Percentiles rank a stretch among this genome's conserved stretches.
These are phyloP conservation scores for Vespertilio murinus DNA, from an alignment of 2,797 vertebrate species.

Conservation along the genomic window DNA sequence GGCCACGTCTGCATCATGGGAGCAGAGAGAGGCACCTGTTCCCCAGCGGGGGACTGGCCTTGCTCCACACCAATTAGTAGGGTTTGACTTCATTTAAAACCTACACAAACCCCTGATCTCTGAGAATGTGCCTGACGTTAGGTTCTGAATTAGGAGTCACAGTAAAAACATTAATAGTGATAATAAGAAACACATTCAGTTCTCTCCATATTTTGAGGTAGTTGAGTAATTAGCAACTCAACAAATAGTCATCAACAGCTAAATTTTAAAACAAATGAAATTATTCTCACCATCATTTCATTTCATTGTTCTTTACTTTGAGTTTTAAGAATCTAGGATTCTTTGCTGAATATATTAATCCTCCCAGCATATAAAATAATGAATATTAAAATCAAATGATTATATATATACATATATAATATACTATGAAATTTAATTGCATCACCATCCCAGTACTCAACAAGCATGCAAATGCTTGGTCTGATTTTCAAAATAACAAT, in stretches of 20 bases:
- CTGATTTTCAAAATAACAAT: conserved; percentile 27
- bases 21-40: conserved; percentile 17
- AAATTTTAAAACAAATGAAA: background rate
- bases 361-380: background rate
- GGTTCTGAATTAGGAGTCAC: conserved; percentile 33
- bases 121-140: conserved; percentile 12
- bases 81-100: conserved; percentile 52
- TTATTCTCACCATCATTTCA: background rate
- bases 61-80: conserved; percentile 13
- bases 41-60: background rate
- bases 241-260: conserved; percentile 1
- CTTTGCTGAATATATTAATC: conserved; percentile 36
- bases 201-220: background rate
- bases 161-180: conserved; percentile 19
- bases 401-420: background rate
- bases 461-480: conserved; percentile 11
- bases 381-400: conserved; percentile 14
- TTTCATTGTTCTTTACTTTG: background rate
- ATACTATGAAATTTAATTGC: background rate
- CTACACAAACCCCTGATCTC: background rate
- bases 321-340: background rate
- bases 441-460: background rate
- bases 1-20: background rate
- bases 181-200: background rate
- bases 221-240: background rate